These are phyloP conservation scores for Cyclargus thomasi DNA, from an alignment of 1,140 invertebrate genomes.

Conservation along the genomic window DNA sequence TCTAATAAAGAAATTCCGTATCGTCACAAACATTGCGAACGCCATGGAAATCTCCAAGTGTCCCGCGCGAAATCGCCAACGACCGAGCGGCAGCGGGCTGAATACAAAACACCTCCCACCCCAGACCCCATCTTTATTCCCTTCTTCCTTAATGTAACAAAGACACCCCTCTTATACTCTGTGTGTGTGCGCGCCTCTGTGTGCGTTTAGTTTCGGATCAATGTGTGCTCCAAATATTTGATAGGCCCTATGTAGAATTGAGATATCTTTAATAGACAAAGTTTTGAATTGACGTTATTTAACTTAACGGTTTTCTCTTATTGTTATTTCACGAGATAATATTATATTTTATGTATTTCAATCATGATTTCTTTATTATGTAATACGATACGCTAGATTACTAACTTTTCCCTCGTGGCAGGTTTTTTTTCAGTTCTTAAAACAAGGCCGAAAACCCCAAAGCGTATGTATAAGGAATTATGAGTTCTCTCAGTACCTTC, in stretches of 20 bases:
- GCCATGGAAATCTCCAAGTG: constrained; percentile 64
- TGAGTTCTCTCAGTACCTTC: no score
- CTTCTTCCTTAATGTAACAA: constrained; percentile 73
- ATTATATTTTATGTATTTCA: not conserved
- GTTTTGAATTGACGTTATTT: not conserved
- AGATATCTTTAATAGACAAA: constrained; percentile 25
- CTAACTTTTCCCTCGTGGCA: no score
- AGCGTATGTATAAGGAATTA: no score
- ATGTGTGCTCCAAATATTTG: constrained; percentile 53
- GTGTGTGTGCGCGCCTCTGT: constrained; percentile 54
- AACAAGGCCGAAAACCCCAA: no score
- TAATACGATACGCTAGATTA: no score
- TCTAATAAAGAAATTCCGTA: constrained; percentile 67
- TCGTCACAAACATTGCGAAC: constrained; percentile 39
- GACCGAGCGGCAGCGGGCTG: constrained; percentile 43
- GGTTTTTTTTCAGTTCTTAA: no score
- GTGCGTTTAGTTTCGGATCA: constrained; percentile 55
- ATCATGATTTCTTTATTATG: not conserved
- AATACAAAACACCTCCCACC: constrained; percentile 62
- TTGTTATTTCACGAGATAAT: not conserved
- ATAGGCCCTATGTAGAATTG: constrained; percentile 65
- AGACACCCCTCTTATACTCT: constrained; percentile 68
- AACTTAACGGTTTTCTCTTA: not conserved
- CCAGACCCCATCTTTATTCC: constrained; percentile 54
- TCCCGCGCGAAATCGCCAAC: constrained; percentile 68